Conservation (phyloP, 2,113 vertebrate genomes). For the Engraulis encrasicolus region DNA sequence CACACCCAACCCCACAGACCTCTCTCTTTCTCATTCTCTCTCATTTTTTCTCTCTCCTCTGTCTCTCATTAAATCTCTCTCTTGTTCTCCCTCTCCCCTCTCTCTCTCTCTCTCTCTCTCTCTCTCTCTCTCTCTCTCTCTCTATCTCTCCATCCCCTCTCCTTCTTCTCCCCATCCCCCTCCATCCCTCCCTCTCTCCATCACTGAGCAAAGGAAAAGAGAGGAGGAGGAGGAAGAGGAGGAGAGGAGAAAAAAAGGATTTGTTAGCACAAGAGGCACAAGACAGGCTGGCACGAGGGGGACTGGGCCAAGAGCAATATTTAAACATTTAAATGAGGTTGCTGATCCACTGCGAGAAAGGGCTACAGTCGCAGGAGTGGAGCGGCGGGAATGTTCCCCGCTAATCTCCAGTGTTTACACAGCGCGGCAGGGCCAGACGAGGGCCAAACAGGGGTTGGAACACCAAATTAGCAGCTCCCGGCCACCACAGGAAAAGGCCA, state of each 20-base stretch:
- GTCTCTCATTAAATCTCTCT: not conserved
- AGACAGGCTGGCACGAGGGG: constrained; percentile 8
- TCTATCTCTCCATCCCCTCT: not conserved
- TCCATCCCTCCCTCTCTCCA: not conserved
- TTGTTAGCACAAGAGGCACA: constrained; percentile 39
- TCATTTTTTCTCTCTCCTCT: not conserved
- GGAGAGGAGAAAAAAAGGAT: not conserved
- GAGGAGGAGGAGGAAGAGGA: not conserved
- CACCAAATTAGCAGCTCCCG: not conserved
- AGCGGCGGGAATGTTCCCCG: constrained; percentile 31
- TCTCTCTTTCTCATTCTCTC: not conserved
- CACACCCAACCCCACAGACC: too few species aligned
- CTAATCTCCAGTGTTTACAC: constrained; percentile 27
- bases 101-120: not conserved
- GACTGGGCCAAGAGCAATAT: constrained; percentile 50
- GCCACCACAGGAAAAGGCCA: not conserved
- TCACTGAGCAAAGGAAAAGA: not conserved
- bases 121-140: not conserved
- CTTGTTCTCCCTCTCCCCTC: not conserved
- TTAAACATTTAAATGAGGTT: constrained; percentile 55
- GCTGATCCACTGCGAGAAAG: constrained; percentile 33
- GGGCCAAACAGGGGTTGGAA: not conserved
- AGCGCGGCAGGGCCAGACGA: not conserved
- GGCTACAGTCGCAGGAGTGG: constrained; percentile 43
- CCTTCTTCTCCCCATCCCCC: not conserved